These are phyloP conservation scores for Struthidea cinerea DNA, from an alignment of 2,113 vertebrate genomes.

Conservation along the genomic window DNA sequence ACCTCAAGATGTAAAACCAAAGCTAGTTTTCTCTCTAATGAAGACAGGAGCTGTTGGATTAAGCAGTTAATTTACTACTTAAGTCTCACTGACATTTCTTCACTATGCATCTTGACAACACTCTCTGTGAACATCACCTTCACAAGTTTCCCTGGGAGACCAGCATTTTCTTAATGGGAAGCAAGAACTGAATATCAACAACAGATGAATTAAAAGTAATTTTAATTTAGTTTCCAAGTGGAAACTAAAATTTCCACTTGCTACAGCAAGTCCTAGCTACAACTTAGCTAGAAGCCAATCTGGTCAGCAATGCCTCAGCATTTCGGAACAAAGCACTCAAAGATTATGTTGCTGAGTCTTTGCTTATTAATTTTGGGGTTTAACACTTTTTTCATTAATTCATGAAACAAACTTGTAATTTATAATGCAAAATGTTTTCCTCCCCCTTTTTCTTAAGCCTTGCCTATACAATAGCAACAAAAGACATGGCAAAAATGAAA, in stretches of 20 bases:
- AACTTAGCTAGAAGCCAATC: background rate
- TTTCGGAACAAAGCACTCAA: background rate
- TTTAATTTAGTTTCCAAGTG: too few relatives aligned
- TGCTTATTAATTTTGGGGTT: background rate
- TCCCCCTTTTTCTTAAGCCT: background rate
- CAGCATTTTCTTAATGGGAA: background rate
- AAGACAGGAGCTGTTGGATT: background rate
- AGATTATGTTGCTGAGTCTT: background rate
- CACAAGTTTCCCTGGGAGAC: background rate
- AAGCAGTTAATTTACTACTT: constrained; percentile 28
- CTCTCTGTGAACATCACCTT: background rate
- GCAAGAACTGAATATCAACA: background rate
- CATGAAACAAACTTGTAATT: background rate
- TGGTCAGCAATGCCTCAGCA: background rate
- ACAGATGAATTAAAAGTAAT: background rate
- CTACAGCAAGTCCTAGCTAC: background rate
- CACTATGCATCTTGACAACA: background rate
- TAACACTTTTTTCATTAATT: background rate
- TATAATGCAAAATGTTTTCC: background rate
- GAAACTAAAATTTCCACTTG: background rate
- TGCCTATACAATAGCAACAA: background rate
- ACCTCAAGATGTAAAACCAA: background rate
- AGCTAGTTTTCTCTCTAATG: background rate
- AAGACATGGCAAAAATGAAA: background rate
- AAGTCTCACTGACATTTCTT: constrained; percentile 13